Evolutionary conservation across 2,113 vertebrate species (phyloP), one percentile per base, ranked within the genome.

Genomic region (Chloebia gouldiae): DNA sequence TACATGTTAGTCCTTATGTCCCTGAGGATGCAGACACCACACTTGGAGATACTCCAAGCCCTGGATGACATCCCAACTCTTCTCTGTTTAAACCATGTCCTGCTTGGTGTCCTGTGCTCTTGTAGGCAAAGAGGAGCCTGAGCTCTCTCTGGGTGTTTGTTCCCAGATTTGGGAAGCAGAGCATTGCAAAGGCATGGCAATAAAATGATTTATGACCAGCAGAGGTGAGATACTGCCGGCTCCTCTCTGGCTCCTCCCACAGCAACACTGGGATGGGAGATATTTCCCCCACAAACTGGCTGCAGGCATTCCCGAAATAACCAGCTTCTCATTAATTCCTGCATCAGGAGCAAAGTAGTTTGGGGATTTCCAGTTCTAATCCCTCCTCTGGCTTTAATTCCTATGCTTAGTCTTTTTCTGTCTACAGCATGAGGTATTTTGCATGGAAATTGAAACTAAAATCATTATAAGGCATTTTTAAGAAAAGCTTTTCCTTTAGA

Each of bases 301-400:
- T 90, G 88, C 91, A 88, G 77, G 65, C 84, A 49, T 77, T 95
- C 91, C 88, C 91, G 94, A 92, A 94, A 93, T 92, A 95, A 85
- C 64, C 54, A 75, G 83, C 80, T 88, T 60, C 81, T 81, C 87
- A 56, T 78, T 95, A 95, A 92, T 75, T 94, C 88, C 91, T 21
- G 31, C 45, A 80, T 71, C 90, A 56, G 33, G 45, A 94, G 81
- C 63, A n/a, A 2, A 3, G 70, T 17, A 33, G 76, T 86, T 86
- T 64, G 14, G 81, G 86, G 81, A 93, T 96, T 96, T 96, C 86
- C 91, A 94, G 44, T 24, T 27, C 80, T 93, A 95, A 95, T 92
- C 91, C 77, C 73, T 92, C 66, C 71, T 88, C 72, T 88, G 63
- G 79, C 85, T 88, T 90, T 72, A 82, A 94, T 85, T 92, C 82